A percentile compares a stretch with the other conserved stretches of the same genome.
phyloP scores from a whole-genome alignment of 2,888 invertebrate genomes.

The Serripes groenlandicus region DNA sequence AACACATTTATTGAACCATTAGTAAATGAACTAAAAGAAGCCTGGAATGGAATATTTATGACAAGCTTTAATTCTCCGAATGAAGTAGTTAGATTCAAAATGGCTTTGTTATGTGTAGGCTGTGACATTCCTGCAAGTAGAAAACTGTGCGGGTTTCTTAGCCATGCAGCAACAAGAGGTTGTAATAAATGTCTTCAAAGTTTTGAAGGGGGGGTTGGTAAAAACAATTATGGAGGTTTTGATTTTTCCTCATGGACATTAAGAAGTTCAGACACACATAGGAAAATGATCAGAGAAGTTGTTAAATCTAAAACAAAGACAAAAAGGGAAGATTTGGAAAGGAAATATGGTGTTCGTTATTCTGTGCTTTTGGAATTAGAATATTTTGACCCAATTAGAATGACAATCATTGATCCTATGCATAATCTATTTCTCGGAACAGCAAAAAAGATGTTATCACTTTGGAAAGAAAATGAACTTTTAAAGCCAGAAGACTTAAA shows the following conservation, averaged over 20 bases:
- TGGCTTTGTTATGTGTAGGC: background rate
- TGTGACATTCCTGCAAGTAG: background rate
- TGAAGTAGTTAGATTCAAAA: background rate
- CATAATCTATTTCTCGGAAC: conserved; percentile 39
- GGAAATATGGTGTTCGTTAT: conserved; percentile 35
- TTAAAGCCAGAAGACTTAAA: conserved; percentile 8
- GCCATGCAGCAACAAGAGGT: background rate
- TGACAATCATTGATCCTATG: conserved; percentile 44
- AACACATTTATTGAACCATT: background rate
- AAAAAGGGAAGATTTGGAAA: conserved; percentile 13
- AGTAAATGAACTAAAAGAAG: background rate
- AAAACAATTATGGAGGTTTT: background rate
- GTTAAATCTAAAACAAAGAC: background rate
- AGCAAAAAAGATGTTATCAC: conserved; percentile 28
- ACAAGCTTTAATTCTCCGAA: background rate
- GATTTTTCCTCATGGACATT: background rate
- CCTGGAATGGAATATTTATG: background rate
- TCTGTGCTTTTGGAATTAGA: conserved; percentile 31
- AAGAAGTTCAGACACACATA: background rate
- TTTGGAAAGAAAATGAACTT: conserved; percentile 37
- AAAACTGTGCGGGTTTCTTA: background rate
- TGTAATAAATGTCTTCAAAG: background rate
- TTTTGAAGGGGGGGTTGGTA: background rate
- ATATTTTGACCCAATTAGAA: conserved; percentile 43
- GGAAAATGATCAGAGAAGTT: background rate